phyloP scores from a whole-genome alignment of 2,797 vertebrate genomes.

The Naso thynnoides region DNA sequence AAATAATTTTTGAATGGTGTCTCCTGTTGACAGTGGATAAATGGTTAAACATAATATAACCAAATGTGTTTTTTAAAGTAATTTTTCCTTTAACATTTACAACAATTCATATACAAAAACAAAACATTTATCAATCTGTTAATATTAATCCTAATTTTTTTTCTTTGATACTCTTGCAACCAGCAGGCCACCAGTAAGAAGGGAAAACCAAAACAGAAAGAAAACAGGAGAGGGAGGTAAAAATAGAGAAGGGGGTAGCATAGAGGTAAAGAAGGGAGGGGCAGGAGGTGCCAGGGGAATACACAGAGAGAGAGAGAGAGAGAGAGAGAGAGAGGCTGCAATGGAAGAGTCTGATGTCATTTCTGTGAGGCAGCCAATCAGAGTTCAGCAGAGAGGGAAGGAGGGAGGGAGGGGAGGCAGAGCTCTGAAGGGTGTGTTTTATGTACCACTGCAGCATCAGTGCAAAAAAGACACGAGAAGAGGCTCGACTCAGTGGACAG shows the following conservation, averaged over 20 bases:
- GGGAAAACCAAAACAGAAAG: conserved; percentile 18
- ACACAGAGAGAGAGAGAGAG: conserved; percentile 39
- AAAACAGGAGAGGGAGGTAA: conserved; percentile 21
- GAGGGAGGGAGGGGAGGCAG: conserved; percentile 57
- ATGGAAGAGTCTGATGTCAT: conserved; percentile 78
- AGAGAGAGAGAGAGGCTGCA: conserved; percentile 46
- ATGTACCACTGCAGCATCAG: conserved; percentile 77
- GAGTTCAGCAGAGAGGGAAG: conserved; percentile 35
- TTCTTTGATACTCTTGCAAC: neutral
- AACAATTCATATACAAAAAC: no score
- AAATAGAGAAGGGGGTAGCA: conserved; percentile 26
- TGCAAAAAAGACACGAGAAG: conserved; percentile 24
- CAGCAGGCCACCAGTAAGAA: conserved; percentile 11
- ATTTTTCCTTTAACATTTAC: no score
- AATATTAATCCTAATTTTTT: neutral
- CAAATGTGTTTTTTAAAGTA: no score
- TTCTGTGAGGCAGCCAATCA: conserved; percentile 68
- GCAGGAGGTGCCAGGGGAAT: conserved; percentile 58
- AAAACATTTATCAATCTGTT: neutral
- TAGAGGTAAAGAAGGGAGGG: conserved; percentile 63
- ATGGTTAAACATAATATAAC: no score
- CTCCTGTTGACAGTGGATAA: no score
- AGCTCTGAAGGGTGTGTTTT: conserved; percentile 77
- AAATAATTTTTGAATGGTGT: no score
- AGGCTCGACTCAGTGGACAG: conserved; percentile 21